A percentile compares a stretch with the other conserved stretches of the same genome.
phyloP scores from a whole-genome alignment of 2,113 vertebrate species.

The Rhinolophus ferrumequinum region DNA sequence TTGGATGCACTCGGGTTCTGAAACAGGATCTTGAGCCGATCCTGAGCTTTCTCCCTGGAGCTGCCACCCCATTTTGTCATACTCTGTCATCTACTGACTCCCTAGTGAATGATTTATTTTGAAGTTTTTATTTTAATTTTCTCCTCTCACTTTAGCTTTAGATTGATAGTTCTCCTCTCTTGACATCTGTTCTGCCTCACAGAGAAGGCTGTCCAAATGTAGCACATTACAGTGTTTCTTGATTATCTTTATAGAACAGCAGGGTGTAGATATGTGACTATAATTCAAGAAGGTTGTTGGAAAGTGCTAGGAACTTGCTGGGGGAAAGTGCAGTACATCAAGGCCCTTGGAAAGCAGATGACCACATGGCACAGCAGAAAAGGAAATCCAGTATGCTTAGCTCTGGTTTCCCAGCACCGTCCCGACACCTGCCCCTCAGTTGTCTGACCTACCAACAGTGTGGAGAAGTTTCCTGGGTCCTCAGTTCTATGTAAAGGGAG shows the following conservation, averaged over 20 bases:
- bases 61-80: background rate
- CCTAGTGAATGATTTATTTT: constrained; percentile 7
- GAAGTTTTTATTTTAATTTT: constrained; percentile 61
- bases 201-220: constrained; percentile 3
- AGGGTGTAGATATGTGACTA: background rate
- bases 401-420: constrained; percentile 26
- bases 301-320: constrained; percentile 2
- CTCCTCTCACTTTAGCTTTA: constrained; percentile 46
- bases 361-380: background rate
- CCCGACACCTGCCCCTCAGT: fast-evolving
- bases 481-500: background rate
- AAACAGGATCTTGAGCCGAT: constrained; percentile 5
- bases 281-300: constrained; percentile 48
- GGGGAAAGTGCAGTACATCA: background rate
- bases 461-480: background rate
- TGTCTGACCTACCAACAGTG: background rate
- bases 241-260: constrained; percentile 62
- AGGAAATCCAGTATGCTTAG: background rate
- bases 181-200: constrained; percentile 64
- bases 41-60: background rate
- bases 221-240: constrained; percentile 58
- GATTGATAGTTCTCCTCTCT: constrained; percentile 48
- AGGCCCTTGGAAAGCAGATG: background rate
- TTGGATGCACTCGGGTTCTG: background rate
- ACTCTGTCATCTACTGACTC: constrained; percentile 34